phyloP scores from a whole-genome alignment of 2,888 invertebrate genomes.

The Cephus nigrinus region DNA sequence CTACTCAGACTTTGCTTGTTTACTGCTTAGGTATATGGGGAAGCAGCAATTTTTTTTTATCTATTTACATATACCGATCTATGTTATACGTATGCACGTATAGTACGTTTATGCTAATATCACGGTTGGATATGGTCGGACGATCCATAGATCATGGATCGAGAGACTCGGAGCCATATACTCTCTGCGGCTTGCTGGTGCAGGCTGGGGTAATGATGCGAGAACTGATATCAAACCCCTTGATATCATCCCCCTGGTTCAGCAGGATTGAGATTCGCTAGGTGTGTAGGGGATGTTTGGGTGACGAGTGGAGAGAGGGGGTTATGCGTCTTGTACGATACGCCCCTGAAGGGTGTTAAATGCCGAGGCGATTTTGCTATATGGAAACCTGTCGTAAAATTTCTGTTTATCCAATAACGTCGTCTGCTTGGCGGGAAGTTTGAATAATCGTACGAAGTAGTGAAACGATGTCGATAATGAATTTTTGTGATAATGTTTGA shows the following conservation, averaged over 20 bases:
- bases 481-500: not conserved
- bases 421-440: not conserved
- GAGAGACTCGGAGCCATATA: not conserved
- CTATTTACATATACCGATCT: not conserved
- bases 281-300: not conserved
- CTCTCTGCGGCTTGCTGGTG: conserved; percentile 26
- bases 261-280: not conserved
- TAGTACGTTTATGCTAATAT: not conserved
- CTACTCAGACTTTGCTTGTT: not conserved
- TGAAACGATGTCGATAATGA: not conserved
- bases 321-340: not conserved
- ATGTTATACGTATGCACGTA: not conserved
- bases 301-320: not conserved
- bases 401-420: not conserved
- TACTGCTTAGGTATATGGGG: not conserved
- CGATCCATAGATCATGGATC: conserved; percentile 47
- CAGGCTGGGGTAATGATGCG: conserved; percentile 65
- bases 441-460: not conserved
- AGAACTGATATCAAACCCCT: conserved; percentile 66
- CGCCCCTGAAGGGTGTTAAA: not conserved
- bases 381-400: not conserved
- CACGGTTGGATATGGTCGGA: not conserved
- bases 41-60: not conserved
- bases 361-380: not conserved
- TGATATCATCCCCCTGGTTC: conserved; percentile 19